Base-by-base conservation (phyloP, 92 coral and sea anemone genomes). In the Heliopora coerulea region DNA sequence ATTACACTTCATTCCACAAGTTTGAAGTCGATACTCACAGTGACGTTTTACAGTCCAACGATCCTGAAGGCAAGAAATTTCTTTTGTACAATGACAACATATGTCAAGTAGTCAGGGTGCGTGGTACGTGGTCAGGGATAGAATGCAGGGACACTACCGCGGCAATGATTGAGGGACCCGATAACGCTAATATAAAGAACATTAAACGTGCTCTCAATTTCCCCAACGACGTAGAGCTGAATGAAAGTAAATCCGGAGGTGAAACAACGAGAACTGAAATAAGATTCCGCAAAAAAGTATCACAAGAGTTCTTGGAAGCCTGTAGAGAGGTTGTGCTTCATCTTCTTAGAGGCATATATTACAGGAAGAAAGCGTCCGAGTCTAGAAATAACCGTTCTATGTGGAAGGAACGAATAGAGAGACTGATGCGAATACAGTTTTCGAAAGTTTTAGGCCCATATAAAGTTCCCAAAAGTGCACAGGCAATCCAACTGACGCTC, bases 321-420 rank as follows among this genome's bases (percentile, higher is more conserved):
- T 39, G 67, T 21, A 18, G 21, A 1, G 27, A 64, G 5, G 54
- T 73, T 56, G 28, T 81, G 17, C 31, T 10, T 31, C 56, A 15
- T 30, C 59, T 41, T 17, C 65, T 68, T 29, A 15, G 62, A 48
- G 79, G 85, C 17, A 18, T 48, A 10, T 50, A 85, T 72, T 84
- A 73, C 59, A 75, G 85, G 19, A 75, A 26, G 12, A 74, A 80
- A 48, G 88, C 88, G 30, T 18, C 78, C 48, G 39, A 74, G 42
- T 62, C 78, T 0, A 79, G 50, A 34, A n/a, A 37, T 0, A 21
- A 48, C 29, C 69, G 82, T 1, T n/a, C 6, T 1, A n/a, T 60
- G 35, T 85, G 88, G 88, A 48, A 75, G 39, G 35, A 61, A 30
- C 65, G 73, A 44, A 74, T 65, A 20, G n/a, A 18, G 31, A 33